Base-by-base conservation (phyloP, 2,113 vertebrate genomes). In the Albula goreensis region DNA sequence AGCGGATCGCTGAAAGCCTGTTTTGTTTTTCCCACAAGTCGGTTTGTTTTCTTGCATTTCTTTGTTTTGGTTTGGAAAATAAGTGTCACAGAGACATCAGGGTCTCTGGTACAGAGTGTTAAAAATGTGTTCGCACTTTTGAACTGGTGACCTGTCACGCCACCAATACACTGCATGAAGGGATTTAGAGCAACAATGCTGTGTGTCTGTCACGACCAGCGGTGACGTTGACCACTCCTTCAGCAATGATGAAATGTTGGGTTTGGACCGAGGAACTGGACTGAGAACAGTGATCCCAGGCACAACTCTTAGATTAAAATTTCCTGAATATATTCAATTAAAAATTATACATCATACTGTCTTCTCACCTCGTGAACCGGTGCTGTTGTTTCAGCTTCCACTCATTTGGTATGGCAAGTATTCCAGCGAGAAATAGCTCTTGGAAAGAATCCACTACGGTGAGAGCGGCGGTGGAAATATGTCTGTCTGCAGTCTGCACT, bases 201-300 rank as follows among this genome's bases (percentile, higher is more conserved):
- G 50, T 78, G 85, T 81, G 89, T 84, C 57, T 56, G 51, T 84
- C 66, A 78, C 31, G 41, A 19, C 49, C 80, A 80, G 13, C 49
- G 31, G 19, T 50, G 9, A 25, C 0, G 80, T 4, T 78, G n/a
- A 41, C 25, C n/a, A 78, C 25, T 6, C 49, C 11, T n/a, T 9
- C 10, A 25, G 49, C 53, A 52, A 81, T 52, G 50, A 1, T 6
- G 50, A 80, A 3, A 80, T 80, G 50, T 17, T 80, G 80, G n/a
- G 51, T 19, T 81, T 81, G 49, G 50, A 53, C n/a, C 9, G 81
- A 63, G 89, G 57, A 31, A 89, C 85, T 88, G 80, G 83, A 57
- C 80, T 85, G 50, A 66, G 6, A 4, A 17, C 17, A 83, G 48
- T 50, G 48, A 74, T 80, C 56, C 80, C 50, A 52, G 81, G 80